phyloP scores from a whole-genome alignment of 2,797 vertebrate genomes.

The Melanotaenia parkinsoni region DNA sequence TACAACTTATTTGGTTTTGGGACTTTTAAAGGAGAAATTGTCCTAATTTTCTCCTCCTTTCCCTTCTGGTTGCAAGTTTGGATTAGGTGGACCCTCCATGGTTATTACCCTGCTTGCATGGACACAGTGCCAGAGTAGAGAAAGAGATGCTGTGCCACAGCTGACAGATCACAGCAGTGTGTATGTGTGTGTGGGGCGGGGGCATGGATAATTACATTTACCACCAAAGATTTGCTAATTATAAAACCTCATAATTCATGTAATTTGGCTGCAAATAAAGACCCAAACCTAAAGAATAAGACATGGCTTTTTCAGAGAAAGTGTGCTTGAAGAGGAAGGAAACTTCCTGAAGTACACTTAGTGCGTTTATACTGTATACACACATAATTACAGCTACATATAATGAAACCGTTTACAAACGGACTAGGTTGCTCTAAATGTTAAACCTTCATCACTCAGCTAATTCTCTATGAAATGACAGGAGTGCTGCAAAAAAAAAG shows the following conservation, averaged over 20 bases:
- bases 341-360: neutral
- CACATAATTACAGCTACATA: slow-evolving; percentile 1
- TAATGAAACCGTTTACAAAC: slow-evolving; percentile 24
- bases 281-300: neutral
- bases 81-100: slow-evolving; percentile 28
- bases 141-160: slow-evolving; percentile 14
- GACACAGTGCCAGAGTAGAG: slow-evolving; percentile 4
- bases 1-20: neutral
- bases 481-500: too few relatives aligned
- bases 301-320: neutral
- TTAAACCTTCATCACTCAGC: slow-evolving; percentile 48
- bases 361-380: neutral
- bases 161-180: slow-evolving; percentile 26
- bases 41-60: neutral
- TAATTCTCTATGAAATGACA: neutral
- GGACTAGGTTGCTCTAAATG: slow-evolving; percentile 39
- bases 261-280: slow-evolving; percentile 9
- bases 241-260: slow-evolving; percentile 13
- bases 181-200: neutral
- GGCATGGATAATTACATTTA: slow-evolving; percentile 20
- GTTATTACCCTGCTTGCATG: slow-evolving; percentile 20
- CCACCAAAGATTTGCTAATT: slow-evolving; percentile 6
- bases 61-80: slow-evolving; percentile 2
- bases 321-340: neutral
- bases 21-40: neutral